These are phyloP conservation scores for Garrulus glandarius DNA, from an alignment of 2,797 vertebrate genomes.

Conservation along the genomic window DNA sequence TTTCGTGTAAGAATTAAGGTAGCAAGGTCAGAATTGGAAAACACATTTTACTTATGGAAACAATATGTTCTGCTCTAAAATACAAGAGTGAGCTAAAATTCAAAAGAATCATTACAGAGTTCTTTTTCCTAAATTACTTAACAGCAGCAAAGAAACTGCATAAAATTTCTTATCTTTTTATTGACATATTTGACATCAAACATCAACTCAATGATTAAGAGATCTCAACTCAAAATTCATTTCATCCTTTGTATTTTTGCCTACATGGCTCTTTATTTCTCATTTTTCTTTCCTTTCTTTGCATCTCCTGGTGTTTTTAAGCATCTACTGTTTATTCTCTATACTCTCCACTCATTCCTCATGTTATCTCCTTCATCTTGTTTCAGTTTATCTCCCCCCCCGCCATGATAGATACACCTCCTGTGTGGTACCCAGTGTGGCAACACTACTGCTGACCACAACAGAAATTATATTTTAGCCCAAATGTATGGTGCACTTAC, in stretches of 20 bases:
- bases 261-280: background rate
- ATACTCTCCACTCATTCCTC: background rate
- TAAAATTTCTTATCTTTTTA: background rate
- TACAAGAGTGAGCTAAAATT: background rate
- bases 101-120: background rate
- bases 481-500: background rate
- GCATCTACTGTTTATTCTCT: background rate
- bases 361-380: background rate
- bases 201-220: background rate
- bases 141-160: background rate
- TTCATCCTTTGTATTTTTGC: background rate
- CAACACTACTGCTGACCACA: background rate
- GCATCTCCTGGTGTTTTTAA: background rate
- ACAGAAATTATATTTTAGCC: background rate
- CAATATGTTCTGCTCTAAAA: background rate
- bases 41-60: background rate
- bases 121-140: background rate
- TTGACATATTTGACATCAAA: background rate
- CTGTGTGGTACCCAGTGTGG: background rate
- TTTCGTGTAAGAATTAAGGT: background rate
- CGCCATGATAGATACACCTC: background rate
- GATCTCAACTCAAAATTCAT: background rate
- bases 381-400: background rate
- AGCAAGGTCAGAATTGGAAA: conserved; percentile 20
- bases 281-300: background rate